Percentiles rank a stretch among this genome's conserved stretches.
Conservation (phyloP, 2,113 vertebrate genomes). For the Elachura formosa region DNA sequence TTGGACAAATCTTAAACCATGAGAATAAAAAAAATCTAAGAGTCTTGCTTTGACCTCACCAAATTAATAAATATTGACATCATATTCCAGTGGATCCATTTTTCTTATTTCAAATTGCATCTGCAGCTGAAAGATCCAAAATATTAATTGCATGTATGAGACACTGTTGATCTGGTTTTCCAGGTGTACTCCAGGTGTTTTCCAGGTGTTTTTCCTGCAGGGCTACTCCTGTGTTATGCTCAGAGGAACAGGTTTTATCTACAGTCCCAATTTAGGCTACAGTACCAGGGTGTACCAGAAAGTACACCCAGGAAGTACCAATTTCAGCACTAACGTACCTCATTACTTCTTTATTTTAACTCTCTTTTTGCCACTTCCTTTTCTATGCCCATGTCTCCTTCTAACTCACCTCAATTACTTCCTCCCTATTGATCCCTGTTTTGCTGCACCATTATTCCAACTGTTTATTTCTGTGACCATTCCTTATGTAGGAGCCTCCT, state of each 20-base stretch:
- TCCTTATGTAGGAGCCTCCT: neutral
- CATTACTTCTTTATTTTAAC: neutral
- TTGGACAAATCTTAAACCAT: neutral
- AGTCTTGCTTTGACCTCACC: neutral
- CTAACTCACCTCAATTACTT: neutral
- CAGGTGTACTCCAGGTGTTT: rapidly evolving
- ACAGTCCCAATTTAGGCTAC: neutral
- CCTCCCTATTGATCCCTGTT: neutral
- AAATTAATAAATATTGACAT: neutral
- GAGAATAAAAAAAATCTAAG: neutral
- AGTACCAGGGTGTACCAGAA: too few relatives aligned
- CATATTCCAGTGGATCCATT: neutral
- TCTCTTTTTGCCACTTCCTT: neutral
- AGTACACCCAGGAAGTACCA: neutral
- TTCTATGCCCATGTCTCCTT: neutral
- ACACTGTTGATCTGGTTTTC: neutral
- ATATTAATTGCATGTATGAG: neutral
- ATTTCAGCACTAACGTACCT: neutral
- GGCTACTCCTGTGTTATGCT: neutral
- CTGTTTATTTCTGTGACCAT: neutral
- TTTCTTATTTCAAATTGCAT: neutral
- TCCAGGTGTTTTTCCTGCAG: neutral
- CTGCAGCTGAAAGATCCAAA: neutral
- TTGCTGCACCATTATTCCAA: neutral
- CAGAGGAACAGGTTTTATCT: neutral